Percentiles rank a stretch among this genome's conserved stretches.
Conservation (phyloP, 2,888 invertebrate genomes). For the Iphiclides podalirius region DNA sequence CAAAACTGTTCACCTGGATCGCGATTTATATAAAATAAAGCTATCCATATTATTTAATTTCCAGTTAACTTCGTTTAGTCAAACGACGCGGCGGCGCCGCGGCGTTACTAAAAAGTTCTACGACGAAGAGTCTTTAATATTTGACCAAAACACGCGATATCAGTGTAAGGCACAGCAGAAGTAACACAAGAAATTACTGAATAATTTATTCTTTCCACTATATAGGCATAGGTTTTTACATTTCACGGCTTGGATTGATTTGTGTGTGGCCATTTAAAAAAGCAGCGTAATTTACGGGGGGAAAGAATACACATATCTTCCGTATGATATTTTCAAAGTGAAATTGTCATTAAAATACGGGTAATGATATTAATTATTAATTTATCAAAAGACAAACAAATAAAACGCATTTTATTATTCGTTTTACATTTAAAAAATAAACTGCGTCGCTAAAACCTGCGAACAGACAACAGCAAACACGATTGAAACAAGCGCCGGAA, state of each 20-base stretch:
- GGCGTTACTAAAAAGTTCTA: conserved; percentile 41
- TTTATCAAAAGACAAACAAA: too few species aligned
- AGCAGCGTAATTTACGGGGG: conserved; percentile 10
- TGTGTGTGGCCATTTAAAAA: conserved; percentile 37
- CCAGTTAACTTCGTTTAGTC: conserved; percentile 19
- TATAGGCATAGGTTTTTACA: conserved; percentile 43
- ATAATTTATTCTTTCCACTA: conserved; percentile 59
- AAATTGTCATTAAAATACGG: neutral
- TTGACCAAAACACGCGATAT: conserved; percentile 59
- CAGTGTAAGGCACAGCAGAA: conserved; percentile 44
- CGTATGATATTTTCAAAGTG: neutral
- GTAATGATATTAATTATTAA: neutral
- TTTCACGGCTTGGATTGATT: conserved; percentile 43
- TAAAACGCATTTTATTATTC: too few species aligned
- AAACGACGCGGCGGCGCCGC: too few species aligned
- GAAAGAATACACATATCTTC: conserved; percentile 14
- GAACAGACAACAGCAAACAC: conserved; percentile 4
- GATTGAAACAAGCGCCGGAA: too few species aligned
- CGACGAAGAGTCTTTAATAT: conserved; percentile 25
- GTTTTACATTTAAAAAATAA: too few species aligned
- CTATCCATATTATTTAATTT: conserved; percentile 11
- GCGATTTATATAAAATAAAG: conserved; percentile 14
- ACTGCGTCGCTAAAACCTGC: neutral
- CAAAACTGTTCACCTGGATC: conserved; percentile 8
- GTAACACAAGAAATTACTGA: conserved; percentile 63